Percentiles rank a stretch among this genome's conserved stretches.
phyloP scores from a whole-genome alignment of 53 echinoderm and acorn worm genomes.

The Holothuria scabra region DNA sequence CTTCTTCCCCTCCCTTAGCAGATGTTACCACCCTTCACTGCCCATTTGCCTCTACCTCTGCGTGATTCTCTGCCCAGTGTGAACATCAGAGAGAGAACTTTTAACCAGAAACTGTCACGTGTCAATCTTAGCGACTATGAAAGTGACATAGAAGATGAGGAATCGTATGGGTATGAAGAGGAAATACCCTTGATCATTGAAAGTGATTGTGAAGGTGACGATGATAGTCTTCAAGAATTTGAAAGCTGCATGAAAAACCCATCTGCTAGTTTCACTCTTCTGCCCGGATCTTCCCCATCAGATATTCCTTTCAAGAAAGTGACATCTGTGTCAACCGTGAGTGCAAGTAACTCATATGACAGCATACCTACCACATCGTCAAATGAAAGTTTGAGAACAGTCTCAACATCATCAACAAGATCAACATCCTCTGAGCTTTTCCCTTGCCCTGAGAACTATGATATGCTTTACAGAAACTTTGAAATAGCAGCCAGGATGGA shows the following conservation, averaged over 20 bases:
- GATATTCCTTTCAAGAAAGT: slow-evolving; percentile 42
- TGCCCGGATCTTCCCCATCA: slow-evolving; percentile 5
- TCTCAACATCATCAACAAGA: slow-evolving; percentile 59
- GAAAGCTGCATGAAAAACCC: slow-evolving; percentile 5
- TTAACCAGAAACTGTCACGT: slow-evolving; percentile 37
- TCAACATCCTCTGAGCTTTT: slow-evolving; percentile 65
- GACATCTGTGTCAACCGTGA: slow-evolving; percentile 33
- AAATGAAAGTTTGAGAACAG: slow-evolving; percentile 68
- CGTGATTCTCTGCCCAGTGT: neutral
- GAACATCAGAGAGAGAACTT: slow-evolving; percentile 48
- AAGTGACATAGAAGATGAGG: slow-evolving; percentile 39
- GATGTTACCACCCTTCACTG: slow-evolving; percentile 24
- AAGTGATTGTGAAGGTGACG: slow-evolving; percentile 29
- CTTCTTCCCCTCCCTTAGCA: slow-evolving; percentile 5
- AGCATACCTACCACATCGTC: slow-evolving; percentile 52
- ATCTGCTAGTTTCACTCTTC: neutral
- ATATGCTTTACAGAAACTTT: slow-evolving; percentile 94
- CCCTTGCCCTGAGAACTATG: slow-evolving; percentile 92
- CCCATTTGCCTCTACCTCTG: slow-evolving; percentile 24
- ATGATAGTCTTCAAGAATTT: slow-evolving; percentile 43
- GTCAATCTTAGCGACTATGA: slow-evolving; percentile 43
- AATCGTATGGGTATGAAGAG: slow-evolving; percentile 28
- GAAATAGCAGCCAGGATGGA: slow-evolving; percentile 86
- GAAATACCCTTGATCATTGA: slow-evolving; percentile 52
- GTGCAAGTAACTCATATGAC: slow-evolving; percentile 34